Evolutionary conservation across 2,888 invertebrate genomes (phyloP).

Genomic region (Cephus sareptanus): DNA sequence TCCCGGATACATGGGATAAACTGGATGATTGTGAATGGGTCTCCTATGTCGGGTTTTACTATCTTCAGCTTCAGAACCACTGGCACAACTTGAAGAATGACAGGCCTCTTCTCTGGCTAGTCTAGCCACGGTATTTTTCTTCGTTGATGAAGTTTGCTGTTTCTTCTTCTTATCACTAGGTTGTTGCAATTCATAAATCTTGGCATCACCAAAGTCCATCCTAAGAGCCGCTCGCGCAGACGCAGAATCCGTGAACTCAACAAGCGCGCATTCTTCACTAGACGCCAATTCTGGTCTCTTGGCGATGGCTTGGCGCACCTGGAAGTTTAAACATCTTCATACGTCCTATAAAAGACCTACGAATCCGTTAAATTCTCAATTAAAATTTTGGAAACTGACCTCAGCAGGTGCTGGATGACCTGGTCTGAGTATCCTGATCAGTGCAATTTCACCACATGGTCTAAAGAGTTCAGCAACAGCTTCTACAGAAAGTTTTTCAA

Average conservation of each 20-base stretch:
- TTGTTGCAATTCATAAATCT: constrained; percentile 81
- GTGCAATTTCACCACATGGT: constrained; percentile 88
- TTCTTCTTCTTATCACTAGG: constrained; percentile 78
- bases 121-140: constrained; percentile 72
- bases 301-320: constrained; percentile 87
- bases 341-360: background rate
- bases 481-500: constrained; percentile 88
- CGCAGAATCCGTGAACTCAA: constrained; percentile 91
- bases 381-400: constrained; percentile 35
- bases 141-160: constrained; percentile 73
- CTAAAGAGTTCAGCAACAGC: constrained; percentile 92
- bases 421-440: constrained; percentile 87
- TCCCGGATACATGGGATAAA: constrained; percentile 47
- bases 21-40: constrained; percentile 68
- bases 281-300: constrained; percentile 87
- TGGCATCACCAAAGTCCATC: constrained; percentile 72
- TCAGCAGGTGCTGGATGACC: constrained; percentile 92
- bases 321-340: background rate
- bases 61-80: constrained; percentile 69
- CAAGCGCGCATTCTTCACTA: constrained; percentile 87
- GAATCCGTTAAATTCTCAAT: background rate
- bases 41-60: constrained; percentile 62
- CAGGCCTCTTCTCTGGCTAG: constrained; percentile 59
- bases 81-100: constrained; percentile 68
- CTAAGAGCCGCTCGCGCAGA: constrained; percentile 85